Evolutionary conservation across 2,888 invertebrate species (phyloP).

Genomic region (Nasonovia ribisnigri): DNA sequence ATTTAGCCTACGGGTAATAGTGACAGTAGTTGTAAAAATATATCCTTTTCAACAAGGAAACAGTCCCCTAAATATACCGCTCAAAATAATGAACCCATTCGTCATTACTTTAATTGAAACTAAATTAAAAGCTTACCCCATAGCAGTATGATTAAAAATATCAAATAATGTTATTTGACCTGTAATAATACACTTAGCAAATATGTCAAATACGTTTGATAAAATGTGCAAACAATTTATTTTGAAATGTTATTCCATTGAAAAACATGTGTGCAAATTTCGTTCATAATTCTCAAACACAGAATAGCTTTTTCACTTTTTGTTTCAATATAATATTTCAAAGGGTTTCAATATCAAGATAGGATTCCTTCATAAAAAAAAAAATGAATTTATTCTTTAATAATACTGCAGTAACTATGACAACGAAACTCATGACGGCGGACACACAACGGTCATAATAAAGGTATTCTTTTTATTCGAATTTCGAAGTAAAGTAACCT

Average conservation of each 20-base stretch:
- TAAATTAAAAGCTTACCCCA: background rate
- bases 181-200: background rate
- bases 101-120: background rate
- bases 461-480: background rate
- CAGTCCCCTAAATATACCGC: background rate
- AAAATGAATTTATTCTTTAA: background rate
- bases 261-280: background rate
- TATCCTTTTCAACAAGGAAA: background rate
- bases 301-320: background rate
- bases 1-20: background rate
- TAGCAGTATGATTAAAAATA: background rate
- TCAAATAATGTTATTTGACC: background rate
- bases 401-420: background rate
- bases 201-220: background rate
- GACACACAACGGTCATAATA: background rate
- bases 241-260: background rate
- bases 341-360: background rate
- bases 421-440: background rate
- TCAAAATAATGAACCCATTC: background rate
- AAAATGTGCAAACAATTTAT: background rate
- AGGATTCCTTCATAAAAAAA: background rate
- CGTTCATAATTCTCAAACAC: background rate
- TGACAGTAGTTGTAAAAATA: background rate
- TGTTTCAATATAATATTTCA: background rate
- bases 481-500: background rate